Percentiles rank a stretch among this genome's conserved stretches.
Conservation (phyloP, 1,140 invertebrate species). For the Zaprionus capensis region DNA sequence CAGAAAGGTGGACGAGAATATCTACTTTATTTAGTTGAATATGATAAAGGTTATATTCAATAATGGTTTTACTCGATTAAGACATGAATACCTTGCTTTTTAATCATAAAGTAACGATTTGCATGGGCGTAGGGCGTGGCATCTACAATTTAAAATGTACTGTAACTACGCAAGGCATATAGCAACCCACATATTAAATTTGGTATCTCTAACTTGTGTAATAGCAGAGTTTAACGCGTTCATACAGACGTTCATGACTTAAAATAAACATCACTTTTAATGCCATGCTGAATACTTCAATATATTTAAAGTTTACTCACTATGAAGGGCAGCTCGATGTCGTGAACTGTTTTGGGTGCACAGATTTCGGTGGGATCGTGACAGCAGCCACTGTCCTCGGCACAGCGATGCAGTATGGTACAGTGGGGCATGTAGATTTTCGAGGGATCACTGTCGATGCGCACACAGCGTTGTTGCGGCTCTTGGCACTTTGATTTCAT, state of each 20-base stretch:
- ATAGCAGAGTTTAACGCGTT: neutral
- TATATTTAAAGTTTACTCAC: conserved; percentile 85
- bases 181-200: neutral
- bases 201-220: neutral
- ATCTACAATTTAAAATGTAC: neutral
- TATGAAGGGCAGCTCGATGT: conserved; percentile 89
- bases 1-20: neutral
- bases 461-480: conserved; percentile 88
- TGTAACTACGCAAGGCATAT: neutral
- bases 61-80: neutral
- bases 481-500: conserved; percentile 86
- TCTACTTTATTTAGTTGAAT: neutral
- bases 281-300: no score
- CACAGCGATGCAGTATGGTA: conserved; percentile 90
- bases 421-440: conserved; percentile 90
- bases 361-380: conserved; percentile 87
- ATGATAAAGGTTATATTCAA: no score
- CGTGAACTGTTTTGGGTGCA: conserved; percentile 87
- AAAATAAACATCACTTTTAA: no score
- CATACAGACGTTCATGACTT: neutral
- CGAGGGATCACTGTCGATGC: conserved; percentile 87
- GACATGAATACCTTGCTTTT: neutral
- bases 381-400: conserved; percentile 92
- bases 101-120: neutral
- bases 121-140: neutral